Evolutionary conservation across 2,888 invertebrate species (phyloP), one percentile per base, ranked within the genome.

Genomic region (Cryptosula pallasiana): DNA sequence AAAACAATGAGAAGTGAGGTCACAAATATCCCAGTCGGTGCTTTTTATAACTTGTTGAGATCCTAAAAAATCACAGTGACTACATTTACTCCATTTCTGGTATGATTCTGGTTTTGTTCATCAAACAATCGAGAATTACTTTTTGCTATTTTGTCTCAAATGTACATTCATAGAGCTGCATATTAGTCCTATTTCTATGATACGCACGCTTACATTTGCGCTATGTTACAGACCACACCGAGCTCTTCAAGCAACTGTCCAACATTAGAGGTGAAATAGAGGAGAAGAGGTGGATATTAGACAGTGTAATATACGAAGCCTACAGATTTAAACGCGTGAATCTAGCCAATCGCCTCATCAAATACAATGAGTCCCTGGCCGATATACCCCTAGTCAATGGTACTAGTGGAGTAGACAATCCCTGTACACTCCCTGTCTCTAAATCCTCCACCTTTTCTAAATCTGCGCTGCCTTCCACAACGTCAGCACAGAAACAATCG

Each of bases 191-290:
- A n/a, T n/a, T n/a, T n/a, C n/a, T n/a, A n/a, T n/a, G n/a, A n/a
- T n/a, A n/a, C n/a, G n/a, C n/a, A n/a, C n/a, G n/a, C n/a, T n/a
- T n/a, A n/a, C n/a, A n/a, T n/a, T n/a, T n/a, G n/a, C n/a, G n/a
- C 58, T 27, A 5, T 25, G 69, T 78, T 78, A 27, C 79, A 83
- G 83, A 80, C 75, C 81, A 81, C 75, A 78, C 78, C 35, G 72
- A 72, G 20, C 75, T 83, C 23, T 82, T 83, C 75, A 75, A 77
- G 32, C 77, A 78, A 32, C 73, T 83, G 73, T 77, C 78, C 73
- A 77, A 77, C 35, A 73, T 83, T 32, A 80, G 79, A 72, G 83
- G 83, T 45, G 76, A 73, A 55, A 36, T 77, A 35, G 80, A 81
- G 27, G 63, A 63, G 63, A 63, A 34, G 63, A 63, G 27, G 63